Evolutionary conservation across 2,113 vertebrate species (phyloP).

Genomic region (Pseudopodoces humilis): DNA sequence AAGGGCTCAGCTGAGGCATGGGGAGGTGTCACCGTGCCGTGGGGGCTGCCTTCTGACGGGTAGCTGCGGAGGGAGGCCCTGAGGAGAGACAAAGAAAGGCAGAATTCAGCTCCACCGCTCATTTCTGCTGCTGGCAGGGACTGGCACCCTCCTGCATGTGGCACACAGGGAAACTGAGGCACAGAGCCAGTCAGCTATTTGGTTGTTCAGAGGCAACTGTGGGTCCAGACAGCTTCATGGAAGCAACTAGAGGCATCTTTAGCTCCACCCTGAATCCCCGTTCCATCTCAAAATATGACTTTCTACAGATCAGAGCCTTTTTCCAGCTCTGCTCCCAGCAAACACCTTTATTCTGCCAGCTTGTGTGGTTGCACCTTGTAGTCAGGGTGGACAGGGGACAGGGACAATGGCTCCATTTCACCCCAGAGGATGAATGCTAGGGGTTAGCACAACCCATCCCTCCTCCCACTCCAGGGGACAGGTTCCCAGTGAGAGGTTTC

Average conservation of each 20-base stretch:
- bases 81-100: neutral
- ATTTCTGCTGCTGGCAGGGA: neutral
- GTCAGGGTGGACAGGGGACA: neutral
- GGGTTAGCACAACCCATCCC: neutral
- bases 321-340: neutral
- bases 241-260: neutral
- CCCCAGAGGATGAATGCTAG: neutral
- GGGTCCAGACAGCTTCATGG: neutral
- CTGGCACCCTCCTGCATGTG: neutral
- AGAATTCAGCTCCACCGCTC: neutral
- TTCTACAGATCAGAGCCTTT: neutral
- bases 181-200: neutral
- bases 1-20: slow-evolving; percentile 78
- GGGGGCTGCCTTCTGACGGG: slow-evolving; percentile 77
- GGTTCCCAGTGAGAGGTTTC: neutral
- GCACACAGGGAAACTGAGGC: neutral
- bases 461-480: neutral
- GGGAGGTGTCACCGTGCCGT: slow-evolving; percentile 74
- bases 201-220: neutral
- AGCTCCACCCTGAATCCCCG: neutral
- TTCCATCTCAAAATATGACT: neutral
- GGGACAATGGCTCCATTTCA: neutral
- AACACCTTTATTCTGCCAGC: neutral
- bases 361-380: neutral
- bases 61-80: slow-evolving; percentile 75